Conservation (phyloP, 2,888 invertebrate genomes). For the Metopia argyrocephala region DNA sequence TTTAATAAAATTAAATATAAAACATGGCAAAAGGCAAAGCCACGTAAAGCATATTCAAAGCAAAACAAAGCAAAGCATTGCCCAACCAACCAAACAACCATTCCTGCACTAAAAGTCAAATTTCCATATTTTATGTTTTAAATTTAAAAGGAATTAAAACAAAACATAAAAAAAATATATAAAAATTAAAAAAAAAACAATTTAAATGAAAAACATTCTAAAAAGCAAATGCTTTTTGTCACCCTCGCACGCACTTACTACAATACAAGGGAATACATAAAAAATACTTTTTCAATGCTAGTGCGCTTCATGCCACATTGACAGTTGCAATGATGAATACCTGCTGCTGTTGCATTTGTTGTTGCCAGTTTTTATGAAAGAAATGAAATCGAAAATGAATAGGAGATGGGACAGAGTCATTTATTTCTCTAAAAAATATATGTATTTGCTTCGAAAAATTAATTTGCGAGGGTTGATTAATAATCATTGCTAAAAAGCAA, state of each 20-base stretch:
- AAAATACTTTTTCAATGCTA: background rate
- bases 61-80: background rate
- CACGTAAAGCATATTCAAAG: background rate
- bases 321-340: conserved; percentile 61
- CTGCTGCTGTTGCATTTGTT: conserved; percentile 37
- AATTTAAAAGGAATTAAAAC: background rate
- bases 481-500: background rate
- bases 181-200: background rate
- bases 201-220: background rate
- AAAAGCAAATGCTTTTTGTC: background rate
- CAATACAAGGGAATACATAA: background rate
- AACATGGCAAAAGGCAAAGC: too few relatives aligned
- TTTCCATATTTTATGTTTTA: background rate
- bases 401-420: background rate
- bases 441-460: background rate
- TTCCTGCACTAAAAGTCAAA: background rate
- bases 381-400: background rate
- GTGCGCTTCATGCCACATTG: conserved; percentile 12
- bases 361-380: background rate
- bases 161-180: background rate
- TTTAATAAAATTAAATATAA: background rate
- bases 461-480: background rate
- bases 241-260: background rate
- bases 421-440: background rate
- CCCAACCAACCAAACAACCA: conserved; percentile 1